phyloP scores from a whole-genome alignment of 2,113 vertebrate genomes.

The Turdus rufiventris region DNA sequence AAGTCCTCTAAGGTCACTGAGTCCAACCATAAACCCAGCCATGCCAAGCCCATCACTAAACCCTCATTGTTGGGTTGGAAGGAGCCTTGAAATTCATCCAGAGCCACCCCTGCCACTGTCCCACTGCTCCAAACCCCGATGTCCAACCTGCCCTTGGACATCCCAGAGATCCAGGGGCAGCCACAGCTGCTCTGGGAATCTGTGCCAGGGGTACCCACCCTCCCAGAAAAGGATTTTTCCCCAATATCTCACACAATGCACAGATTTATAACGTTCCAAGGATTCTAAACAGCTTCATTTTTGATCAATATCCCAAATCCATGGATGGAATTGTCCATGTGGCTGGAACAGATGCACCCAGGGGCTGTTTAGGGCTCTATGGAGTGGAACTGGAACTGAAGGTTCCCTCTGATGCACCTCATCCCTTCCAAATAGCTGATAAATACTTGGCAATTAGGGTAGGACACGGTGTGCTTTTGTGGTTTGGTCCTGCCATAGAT shows the following conservation, averaged over 20 bases:
- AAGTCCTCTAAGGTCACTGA: neutral
- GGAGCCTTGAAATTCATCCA: neutral
- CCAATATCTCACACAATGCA: rapidly evolving
- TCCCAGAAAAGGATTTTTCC: rapidly evolving
- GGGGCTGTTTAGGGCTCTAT: neutral
- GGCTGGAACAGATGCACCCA: neutral
- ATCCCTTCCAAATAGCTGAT: neutral
- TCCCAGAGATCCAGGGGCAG: neutral
- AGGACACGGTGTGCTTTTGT: neutral
- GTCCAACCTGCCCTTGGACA: rapidly evolving
- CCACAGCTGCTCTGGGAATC: neutral
- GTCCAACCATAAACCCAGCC: neutral
- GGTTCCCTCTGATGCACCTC: neutral
- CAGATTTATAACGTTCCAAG: neutral
- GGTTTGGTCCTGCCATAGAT: neutral
- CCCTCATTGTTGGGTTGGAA: neutral
- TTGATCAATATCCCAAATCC: neutral
- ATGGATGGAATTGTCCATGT: neutral
- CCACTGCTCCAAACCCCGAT: neutral
- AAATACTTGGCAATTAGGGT: neutral
- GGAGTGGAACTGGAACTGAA: neutral
- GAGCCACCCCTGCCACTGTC: neutral
- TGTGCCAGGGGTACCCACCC: neutral
- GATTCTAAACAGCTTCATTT: neutral
- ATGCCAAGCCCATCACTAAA: neutral